Evolutionary conservation across 2,797 vertebrate species (phyloP).

Genomic region (Erethizon dorsatum): DNA sequence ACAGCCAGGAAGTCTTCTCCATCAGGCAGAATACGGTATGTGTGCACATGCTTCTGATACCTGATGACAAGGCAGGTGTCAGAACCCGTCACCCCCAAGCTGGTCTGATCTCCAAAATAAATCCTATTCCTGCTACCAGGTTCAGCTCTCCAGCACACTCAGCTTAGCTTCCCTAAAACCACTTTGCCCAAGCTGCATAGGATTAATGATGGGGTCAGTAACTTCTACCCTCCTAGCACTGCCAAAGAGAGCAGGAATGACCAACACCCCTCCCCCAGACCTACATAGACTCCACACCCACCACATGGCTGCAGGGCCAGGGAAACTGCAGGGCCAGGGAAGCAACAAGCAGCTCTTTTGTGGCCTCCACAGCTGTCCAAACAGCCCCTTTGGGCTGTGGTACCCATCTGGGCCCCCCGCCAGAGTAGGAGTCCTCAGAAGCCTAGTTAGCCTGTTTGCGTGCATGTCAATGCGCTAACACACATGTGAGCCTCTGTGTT

Average conservation of each 20-base stretch:
- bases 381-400: conserved; percentile 79
- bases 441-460: conserved; percentile 46
- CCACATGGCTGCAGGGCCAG: background rate
- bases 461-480: background rate
- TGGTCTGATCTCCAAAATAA: conserved; percentile 1
- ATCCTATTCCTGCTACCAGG: background rate
- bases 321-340: conserved; percentile 49
- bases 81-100: background rate
- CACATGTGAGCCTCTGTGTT: conserved; percentile 34
- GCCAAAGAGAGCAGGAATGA: conserved; percentile 49
- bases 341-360: conserved; percentile 83
- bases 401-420: conserved; percentile 78
- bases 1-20: conserved; percentile 97
- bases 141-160: background rate
- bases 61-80: conserved; percentile 85
- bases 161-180: conserved; percentile 41
- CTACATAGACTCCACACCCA: conserved; percentile 58
- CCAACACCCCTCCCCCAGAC: background rate
- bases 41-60: conserved; percentile 99
- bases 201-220: conserved; percentile 47
- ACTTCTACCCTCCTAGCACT: conserved; percentile 5
- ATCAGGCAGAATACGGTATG: conserved; percentile 97
- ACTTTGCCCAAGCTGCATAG: conserved; percentile 17
- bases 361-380: conserved; percentile 85
- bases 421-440: conserved; percentile 80